Base-by-base conservation (phyloP, 2,888 invertebrate genomes). In the Meliscaeva auricollis region DNA sequence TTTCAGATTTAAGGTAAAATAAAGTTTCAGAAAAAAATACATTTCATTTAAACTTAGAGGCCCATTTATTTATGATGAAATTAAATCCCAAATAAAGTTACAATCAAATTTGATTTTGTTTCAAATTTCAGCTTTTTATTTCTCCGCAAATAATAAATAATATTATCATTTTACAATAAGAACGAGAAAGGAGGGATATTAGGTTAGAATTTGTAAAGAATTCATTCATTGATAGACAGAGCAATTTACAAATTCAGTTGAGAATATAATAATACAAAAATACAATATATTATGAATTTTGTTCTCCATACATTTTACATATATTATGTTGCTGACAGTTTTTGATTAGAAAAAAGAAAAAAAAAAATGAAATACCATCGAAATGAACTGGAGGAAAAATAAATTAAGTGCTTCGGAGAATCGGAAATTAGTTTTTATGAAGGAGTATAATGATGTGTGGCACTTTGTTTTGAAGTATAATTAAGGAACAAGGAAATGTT, bases 341-440 rank as follows among this genome's bases (percentile, higher is more conserved):
- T 54, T 54, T 8, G 52, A 54, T 30, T 54, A 54, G n/a, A 54
- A 30, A 26, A 4, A 26, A 26, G 4, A 26, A 26, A 26, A 26
- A 26, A 26, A 26, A 3, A 26, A 3, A 26, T 26, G 9, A 54
- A 30, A 54, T 54, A 54, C 26, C 1, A 54, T 30, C 8, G 52
- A 15, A 54, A 54, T 15, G 13, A 54, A 30, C 8, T 54, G 30
- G n/a, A n/a, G 8, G 15, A 7, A 26, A 54, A 50, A 26, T 3
- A 7, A 54, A 54, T n/a, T 50, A 30, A 30, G 8, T 54, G 52
- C 15, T 30, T 54, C n/a, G 9, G 30, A 9, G 30, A 30, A 54
- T 30, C 30, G 52, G 52, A 54, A 54, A 54, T 54, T 26, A 54
- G 30, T 54, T 54, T n/a, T 30, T 54, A 30, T 15, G 8, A 30